Conservation (phyloP, 2,797 vertebrate species). For the Loriculus beryllinus region DNA sequence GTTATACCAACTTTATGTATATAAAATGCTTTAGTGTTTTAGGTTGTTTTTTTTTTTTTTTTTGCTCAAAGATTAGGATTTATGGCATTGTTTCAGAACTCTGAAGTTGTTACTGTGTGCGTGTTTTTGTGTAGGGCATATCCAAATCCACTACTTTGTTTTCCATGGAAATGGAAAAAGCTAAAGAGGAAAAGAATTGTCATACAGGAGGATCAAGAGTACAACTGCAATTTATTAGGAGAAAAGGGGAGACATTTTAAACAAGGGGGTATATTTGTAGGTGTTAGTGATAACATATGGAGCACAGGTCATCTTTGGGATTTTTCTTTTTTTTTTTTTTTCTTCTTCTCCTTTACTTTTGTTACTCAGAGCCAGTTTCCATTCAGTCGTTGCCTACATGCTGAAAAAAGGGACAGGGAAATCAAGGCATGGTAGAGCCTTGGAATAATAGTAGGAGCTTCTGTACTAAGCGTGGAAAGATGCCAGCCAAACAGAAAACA, state of each 20-base stretch:
- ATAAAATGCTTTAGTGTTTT: background rate
- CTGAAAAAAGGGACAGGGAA: background rate
- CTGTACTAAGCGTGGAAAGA: background rate
- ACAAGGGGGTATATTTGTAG: background rate
- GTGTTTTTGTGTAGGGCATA: background rate
- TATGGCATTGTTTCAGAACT: background rate
- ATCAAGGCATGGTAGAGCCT: background rate
- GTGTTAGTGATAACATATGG: fast-evolving
- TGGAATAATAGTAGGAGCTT: background rate
- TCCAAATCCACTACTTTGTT: background rate
- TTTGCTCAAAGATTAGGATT: background rate
- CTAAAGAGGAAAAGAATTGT: background rate
- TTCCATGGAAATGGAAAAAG: background rate
- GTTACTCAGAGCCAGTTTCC: background rate
- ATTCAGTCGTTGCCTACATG: background rate
- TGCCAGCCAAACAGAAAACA: fast-evolving
- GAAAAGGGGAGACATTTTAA: background rate
- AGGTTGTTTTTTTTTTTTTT: background rate
- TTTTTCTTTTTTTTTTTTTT: background rate
- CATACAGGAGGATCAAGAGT: background rate
- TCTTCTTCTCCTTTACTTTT: background rate
- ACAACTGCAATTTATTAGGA: background rate
- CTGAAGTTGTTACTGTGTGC: fast-evolving
- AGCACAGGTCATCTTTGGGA: background rate
- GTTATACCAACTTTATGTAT: background rate